Evolutionary conservation across 2,797 vertebrate genomes (phyloP).

Genomic region (Acanthopagrus latus): DNA sequence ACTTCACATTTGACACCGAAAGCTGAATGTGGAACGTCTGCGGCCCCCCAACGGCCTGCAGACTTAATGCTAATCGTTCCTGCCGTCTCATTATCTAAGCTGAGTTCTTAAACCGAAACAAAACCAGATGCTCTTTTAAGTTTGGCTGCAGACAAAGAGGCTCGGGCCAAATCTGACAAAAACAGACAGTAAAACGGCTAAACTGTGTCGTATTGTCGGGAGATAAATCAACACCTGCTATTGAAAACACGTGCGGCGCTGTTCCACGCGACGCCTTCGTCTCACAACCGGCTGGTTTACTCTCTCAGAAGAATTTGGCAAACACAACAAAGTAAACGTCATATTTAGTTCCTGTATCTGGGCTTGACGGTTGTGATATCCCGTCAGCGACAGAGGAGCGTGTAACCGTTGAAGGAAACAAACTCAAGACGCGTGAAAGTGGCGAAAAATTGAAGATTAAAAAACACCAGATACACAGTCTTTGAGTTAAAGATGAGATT

Average conservation of each 20-base stretch:
- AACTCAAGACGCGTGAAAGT: neutral
- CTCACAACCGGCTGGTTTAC: constrained; percentile 19
- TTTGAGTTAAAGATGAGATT: constrained; percentile 28
- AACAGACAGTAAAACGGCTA: constrained; percentile 42
- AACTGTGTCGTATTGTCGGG: constrained; percentile 28
- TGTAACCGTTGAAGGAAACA: neutral
- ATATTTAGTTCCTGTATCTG: constrained; percentile 5
- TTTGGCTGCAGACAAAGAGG: constrained; percentile 48
- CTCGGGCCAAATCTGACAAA: constrained; percentile 45
- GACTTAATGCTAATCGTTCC: constrained; percentile 23
- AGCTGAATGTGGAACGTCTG: neutral
- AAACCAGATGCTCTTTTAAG: constrained; percentile 67
- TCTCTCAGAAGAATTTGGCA: neutral
- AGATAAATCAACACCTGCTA: constrained; percentile 61
- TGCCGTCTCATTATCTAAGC: constrained; percentile 49
- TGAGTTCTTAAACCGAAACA: constrained; percentile 39
- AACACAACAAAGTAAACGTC: neutral
- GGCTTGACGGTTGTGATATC: neutral
- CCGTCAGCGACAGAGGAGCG: neutral
- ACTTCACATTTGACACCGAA: neutral
- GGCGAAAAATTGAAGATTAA: neutral
- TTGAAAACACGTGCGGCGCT: constrained; percentile 37
- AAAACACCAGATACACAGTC: neutral
- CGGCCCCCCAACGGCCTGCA: constrained; percentile 33
- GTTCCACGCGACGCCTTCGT: neutral